Evolutionary conservation across 1,140 invertebrate genomes (phyloP), one percentile per base, ranked within the genome.

Genomic region (Tigriopus japonicus): DNA sequence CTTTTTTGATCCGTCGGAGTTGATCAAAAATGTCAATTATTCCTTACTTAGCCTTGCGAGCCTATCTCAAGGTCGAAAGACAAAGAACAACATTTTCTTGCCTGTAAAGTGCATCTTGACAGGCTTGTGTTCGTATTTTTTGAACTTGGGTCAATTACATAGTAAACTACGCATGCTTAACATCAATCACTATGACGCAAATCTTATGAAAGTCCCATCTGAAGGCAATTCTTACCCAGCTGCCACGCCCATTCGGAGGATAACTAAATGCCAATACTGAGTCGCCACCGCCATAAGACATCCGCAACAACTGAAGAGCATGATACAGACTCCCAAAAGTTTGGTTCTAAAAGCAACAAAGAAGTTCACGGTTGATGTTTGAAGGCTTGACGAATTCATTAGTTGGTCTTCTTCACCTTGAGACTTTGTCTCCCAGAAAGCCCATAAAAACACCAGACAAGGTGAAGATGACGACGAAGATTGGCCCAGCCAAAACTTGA

Each of bases 391-490:
- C 21, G n/a, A 15, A 49, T 49, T 10, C 45, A 21, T 49, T 3
- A 17, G 12, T 17, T 55, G 53, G 2, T 55, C 15, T 21, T 23
- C 15, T 17, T 55, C n/a, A 55, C 19, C 53, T 55, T 15, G 19
- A 15, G 63, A 74, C 80, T 73, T 80, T 83, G 67, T 92, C 89
- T 1, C 87, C 87, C 0, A 83, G 78, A 52, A 87, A 76, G n/a
- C 88, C 87, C 64, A 93, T 77, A 59, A 86, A 75, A 12, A 93
- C 81, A 1, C 89, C 88, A n/a, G 83, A 80, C 24, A 93, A 75
- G 0, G 89, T 92, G 71, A 86, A 94, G 21, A 91, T 83, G 12
- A 86, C 80, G 66, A 93, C 91, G 71, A 91, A 93, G 63, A 84
- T 83, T 0, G 90, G 90, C 0, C 90, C 90, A 0, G 88, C 89